Percentiles rank a stretch among this genome's conserved stretches.
phyloP scores from a whole-genome alignment of 2,797 vertebrate genomes.

The Uromys caudimaculatus region DNA sequence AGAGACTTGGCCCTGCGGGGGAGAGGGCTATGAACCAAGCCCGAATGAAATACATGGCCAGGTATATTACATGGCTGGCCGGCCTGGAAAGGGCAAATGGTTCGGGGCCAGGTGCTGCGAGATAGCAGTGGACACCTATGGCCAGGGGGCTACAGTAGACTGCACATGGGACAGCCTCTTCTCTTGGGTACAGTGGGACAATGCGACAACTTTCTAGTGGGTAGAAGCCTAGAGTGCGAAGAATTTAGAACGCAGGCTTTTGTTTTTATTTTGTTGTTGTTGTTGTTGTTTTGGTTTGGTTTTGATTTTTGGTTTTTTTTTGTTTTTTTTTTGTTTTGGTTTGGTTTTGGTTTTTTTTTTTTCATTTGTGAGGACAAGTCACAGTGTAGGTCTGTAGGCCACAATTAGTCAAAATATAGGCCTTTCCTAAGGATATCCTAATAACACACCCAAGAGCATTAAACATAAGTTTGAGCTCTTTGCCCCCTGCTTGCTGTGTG shows the following conservation, averaged over 20 bases:
- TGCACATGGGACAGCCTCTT: too few species aligned
- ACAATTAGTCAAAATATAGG: neutral
- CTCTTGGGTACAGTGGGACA: accelerated
- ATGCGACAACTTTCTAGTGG: neutral
- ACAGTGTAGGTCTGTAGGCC: neutral
- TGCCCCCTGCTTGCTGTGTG: neutral
- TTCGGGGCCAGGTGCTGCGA: neutral
- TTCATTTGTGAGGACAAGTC: neutral
- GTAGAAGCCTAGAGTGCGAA: neutral
- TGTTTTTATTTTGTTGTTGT: neutral
- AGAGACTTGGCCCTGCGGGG: neutral
- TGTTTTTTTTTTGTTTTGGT: neutral
- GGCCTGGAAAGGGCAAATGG: neutral
- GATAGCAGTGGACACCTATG: accelerated
- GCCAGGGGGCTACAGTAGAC: neutral
- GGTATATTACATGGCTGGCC: too few species aligned
- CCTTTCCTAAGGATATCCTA: neutral
- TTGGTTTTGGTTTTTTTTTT: neutral
- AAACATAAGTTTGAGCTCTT: neutral
- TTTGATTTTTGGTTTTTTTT: neutral
- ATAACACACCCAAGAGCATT: neutral
- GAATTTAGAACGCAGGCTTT: neutral
- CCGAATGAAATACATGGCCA: neutral
- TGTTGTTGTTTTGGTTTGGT: neutral
- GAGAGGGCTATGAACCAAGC: neutral